phyloP scores from a whole-genome alignment of 1,140 invertebrate genomes.

The Notospermus geniculatus region DNA sequence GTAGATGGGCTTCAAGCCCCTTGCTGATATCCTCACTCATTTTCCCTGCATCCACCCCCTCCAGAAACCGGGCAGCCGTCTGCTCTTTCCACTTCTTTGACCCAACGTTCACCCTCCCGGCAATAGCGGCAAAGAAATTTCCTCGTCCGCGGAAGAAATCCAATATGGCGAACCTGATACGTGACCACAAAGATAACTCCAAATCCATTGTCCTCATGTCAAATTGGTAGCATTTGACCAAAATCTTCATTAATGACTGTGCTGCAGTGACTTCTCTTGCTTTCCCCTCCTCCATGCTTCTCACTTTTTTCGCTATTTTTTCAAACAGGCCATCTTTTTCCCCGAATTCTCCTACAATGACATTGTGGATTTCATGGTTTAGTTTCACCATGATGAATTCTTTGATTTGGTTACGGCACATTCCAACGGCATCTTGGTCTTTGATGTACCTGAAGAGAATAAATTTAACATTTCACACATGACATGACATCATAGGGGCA shows the following conservation, averaged over 20 bases:
- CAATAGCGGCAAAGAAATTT: background rate
- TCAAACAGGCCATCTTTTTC: background rate
- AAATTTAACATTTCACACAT: too few relatives aligned
- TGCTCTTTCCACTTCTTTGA: background rate
- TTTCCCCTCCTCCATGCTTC: background rate
- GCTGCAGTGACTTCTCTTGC: background rate
- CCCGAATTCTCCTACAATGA: background rate
- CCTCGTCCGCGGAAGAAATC: background rate
- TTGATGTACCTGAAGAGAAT: background rate
- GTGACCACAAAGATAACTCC: background rate
- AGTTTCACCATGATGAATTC: background rate
- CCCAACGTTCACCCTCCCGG: conserved; percentile 4
- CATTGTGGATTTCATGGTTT: background rate
- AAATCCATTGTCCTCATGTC: background rate
- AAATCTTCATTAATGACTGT: background rate
- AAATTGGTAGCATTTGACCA: background rate
- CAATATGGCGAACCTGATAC: background rate
- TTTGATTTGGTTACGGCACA: background rate
- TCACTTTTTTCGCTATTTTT: background rate
- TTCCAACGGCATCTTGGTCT: background rate
- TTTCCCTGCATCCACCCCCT: background rate
- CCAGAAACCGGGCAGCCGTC: background rate
- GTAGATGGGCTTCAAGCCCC: background rate
- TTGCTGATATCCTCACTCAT: background rate
- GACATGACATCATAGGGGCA: too few relatives aligned